A percentile compares a stretch with the other conserved stretches of the same genome.
phyloP scores from a whole-genome alignment of 2,797 vertebrate species.

The Lycodopsis pacificus region DNA sequence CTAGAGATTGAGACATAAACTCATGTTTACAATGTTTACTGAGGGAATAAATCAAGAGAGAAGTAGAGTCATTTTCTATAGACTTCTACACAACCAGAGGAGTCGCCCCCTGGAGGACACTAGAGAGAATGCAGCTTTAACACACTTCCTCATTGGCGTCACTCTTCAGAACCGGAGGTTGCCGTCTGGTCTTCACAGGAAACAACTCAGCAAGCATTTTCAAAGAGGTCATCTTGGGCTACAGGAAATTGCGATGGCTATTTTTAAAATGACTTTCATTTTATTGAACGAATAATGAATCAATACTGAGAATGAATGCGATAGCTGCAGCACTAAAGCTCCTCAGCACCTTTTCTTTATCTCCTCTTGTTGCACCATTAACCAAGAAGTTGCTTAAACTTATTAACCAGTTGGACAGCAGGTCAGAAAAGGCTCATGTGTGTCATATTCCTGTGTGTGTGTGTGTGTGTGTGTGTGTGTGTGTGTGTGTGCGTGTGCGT shows the following conservation, averaged over 20 bases:
- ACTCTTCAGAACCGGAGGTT: too few relatives aligned
- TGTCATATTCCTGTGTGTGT: not conserved
- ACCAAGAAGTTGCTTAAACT: not conserved
- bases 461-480: too few relatives aligned
- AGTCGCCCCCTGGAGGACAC: too few relatives aligned
- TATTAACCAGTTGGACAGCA: not conserved
- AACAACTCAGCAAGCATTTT: too few relatives aligned
- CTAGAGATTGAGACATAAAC: too few relatives aligned
- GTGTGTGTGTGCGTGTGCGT: not conserved
- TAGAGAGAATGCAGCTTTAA: too few relatives aligned
- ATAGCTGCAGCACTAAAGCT: not conserved
- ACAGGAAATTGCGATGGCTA: not conserved
- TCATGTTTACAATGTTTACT: too few relatives aligned
- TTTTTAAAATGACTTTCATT: not conserved
- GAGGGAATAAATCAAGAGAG: too few relatives aligned
- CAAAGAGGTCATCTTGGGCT: not conserved
- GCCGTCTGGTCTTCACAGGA: too few relatives aligned
- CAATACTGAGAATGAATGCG: rapidly evolving
- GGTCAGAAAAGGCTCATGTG: constrained; percentile 4
- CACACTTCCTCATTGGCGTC: too few relatives aligned
- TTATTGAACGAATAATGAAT: not conserved
- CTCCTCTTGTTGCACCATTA: not conserved
- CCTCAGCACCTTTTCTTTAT: not conserved
- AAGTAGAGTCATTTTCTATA: too few relatives aligned
- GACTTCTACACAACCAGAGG: too few relatives aligned